Conservation (phyloP, 1,140 invertebrate species). For the Scaptomyza pallida region DNA sequence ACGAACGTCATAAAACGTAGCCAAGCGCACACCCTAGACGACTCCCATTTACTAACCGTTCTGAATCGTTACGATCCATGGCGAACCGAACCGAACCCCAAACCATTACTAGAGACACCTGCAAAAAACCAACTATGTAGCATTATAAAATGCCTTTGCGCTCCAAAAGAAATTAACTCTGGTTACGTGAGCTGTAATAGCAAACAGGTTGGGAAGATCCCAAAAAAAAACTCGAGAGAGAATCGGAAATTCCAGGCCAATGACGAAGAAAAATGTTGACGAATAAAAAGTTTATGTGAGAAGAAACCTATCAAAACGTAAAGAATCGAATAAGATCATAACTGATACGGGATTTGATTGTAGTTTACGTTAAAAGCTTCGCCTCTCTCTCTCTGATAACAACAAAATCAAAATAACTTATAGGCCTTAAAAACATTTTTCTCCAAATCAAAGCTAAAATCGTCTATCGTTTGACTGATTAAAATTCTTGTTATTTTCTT, state of each 20-base stretch:
- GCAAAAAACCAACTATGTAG: conserved; percentile 45
- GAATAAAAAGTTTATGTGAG: conserved; percentile 19
- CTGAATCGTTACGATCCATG: background rate
- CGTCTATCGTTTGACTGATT: no score
- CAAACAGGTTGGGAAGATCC: conserved; percentile 44
- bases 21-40: no score
- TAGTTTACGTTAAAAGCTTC: no score
- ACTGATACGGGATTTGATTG: background rate
- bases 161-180: conserved; percentile 69
- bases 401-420: no score
- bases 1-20: conserved; percentile 53
- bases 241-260: conserved; percentile 41
- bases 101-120: conserved; percentile 72
- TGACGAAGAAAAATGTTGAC: conserved; percentile 3
- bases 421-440: no score
- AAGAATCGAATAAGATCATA: background rate
- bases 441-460: no score
- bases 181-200: conserved; percentile 62
- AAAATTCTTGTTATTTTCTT: no score
- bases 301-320: conserved; percentile 6
- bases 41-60: no score
- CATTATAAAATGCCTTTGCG: conserved; percentile 61
- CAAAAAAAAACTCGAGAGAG: background rate
- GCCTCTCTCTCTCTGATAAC: no score
- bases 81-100: conserved; percentile 9